Base-by-base conservation (phyloP, 1,140 invertebrate genomes). In the Physella acuta region DNA sequence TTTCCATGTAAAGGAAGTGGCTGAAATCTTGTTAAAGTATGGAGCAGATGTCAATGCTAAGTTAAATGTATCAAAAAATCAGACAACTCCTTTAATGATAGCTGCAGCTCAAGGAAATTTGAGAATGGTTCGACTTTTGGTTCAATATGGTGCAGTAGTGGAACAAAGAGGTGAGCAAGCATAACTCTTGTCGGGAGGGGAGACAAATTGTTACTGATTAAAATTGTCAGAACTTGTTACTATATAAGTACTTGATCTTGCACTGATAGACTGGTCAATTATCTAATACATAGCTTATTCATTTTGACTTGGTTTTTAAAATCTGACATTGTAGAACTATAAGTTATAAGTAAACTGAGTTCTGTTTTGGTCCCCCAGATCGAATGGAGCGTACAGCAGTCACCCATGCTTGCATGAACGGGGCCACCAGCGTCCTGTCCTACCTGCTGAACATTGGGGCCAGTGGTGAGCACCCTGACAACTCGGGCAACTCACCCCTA, bases 401-500 rank as follows among this genome's bases (percentile, higher is more conserved):
- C 78, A 85, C 84, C 11, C 85, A 88, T 78, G 87, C 88, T 11
- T 82, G 85, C 4, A 87, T 89, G 73, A 87, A 90, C 56, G 88
- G 88, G 65, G 84, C 90, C 62, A 89, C 90, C 34, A 83, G 86
- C 68, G 77, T 88, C 58, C 81, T 84, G 0, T 87, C 87, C 0
- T 87, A 84, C 75, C 74, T 89, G 79, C 73, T 92, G 87, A 81
- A 87, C 88, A 59, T 85, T 87, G 72, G 80, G 85, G 59, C 85
- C 88, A 68, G 90, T 76, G 85, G 92, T 0, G 92, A 93, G 78
- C 87, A 87, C 68, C 74, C 79, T 20, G 92, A 93, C 80, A 85
- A 86, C 0, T 90, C 90, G 73, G 89, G 90, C 14, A 93, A 93
- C 74, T 91, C 91, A 17, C 88, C 92, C 0, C 82, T 95, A 17